These are phyloP conservation scores for Opisthograptis luteolata DNA, from an alignment of 2,888 invertebrate genomes.

Conservation along the genomic window DNA sequence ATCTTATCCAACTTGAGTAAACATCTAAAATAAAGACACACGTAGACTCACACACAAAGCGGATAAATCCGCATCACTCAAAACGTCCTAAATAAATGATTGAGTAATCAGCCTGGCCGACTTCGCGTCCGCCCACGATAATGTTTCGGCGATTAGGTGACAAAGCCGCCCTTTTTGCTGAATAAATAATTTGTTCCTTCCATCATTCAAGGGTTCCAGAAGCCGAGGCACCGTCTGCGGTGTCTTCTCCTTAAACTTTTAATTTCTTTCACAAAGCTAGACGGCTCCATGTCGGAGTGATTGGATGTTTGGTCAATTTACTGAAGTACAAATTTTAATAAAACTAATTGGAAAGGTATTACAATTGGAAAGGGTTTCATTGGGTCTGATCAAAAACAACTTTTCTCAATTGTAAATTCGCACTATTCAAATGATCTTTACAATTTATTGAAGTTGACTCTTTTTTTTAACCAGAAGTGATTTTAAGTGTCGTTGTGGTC, in stretches of 20 bases:
- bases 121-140: conserved; percentile 14
- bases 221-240: not conserved
- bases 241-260: conserved; percentile 42
- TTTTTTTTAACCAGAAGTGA: too few relatives aligned
- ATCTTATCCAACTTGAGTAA: too few relatives aligned
- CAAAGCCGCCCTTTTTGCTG: conserved; percentile 6
- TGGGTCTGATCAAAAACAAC: too few relatives aligned
- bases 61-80: conserved; percentile 22
- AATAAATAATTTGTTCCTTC: conserved; percentile 32
- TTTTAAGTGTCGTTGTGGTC: too few relatives aligned
- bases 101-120: conserved; percentile 10
- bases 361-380: too few relatives aligned
- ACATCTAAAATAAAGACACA: too few relatives aligned
- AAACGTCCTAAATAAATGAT: conserved; percentile 17
- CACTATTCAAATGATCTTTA: too few relatives aligned
- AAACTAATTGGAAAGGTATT: too few relatives aligned
- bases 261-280: conserved; percentile 39
- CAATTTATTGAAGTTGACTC: too few relatives aligned
- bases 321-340: too few relatives aligned
- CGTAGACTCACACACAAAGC: not conserved
- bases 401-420: too few relatives aligned
- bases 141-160: conserved; percentile 28
- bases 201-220: conserved; percentile 38
- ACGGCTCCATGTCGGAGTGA: not conserved
- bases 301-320: not conserved